These are phyloP conservation scores for Sardinella longiceps DNA, from an alignment of 2,797 vertebrate genomes.

Conservation along the genomic window DNA sequence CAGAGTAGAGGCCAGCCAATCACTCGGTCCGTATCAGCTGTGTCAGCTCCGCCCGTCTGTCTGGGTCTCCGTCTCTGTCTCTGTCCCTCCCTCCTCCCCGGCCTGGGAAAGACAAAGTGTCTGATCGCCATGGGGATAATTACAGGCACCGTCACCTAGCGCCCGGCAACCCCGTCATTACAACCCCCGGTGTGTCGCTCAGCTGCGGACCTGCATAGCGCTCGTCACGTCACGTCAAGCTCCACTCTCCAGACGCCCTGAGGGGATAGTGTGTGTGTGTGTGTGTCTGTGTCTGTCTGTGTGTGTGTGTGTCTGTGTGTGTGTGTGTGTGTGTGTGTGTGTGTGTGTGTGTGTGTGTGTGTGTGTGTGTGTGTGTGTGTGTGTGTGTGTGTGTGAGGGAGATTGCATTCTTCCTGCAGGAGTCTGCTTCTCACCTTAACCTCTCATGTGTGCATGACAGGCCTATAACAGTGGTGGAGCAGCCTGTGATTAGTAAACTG, in stretches of 20 bases:
- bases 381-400: no score
- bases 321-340: no score
- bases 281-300: no score
- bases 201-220: background rate
- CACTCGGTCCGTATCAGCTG: slow-evolving; percentile 43
- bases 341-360: no score
- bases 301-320: no score
- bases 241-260: no score
- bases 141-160: slow-evolving; percentile 64
- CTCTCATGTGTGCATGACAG: background rate
- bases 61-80: slow-evolving; percentile 2
- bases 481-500: slow-evolving; percentile 15
- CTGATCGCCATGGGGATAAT: slow-evolving; percentile 64
- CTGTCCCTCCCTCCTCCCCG: slow-evolving; percentile 25
- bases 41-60: slow-evolving; percentile 9
- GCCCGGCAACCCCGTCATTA: slow-evolving; percentile 60
- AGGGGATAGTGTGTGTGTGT: no score
- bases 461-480: background rate
- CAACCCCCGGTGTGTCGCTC: slow-evolving; percentile 33
- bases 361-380: no score
- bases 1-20: slow-evolving; percentile 25
- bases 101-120: slow-evolving; percentile 61
- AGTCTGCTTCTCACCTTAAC: background rate
- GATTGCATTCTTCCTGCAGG: background rate
- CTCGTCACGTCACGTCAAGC: no score